Evolutionary conservation across 2,888 invertebrate species (phyloP).

Genomic region (Theodoxus fluviatilis): DNA sequence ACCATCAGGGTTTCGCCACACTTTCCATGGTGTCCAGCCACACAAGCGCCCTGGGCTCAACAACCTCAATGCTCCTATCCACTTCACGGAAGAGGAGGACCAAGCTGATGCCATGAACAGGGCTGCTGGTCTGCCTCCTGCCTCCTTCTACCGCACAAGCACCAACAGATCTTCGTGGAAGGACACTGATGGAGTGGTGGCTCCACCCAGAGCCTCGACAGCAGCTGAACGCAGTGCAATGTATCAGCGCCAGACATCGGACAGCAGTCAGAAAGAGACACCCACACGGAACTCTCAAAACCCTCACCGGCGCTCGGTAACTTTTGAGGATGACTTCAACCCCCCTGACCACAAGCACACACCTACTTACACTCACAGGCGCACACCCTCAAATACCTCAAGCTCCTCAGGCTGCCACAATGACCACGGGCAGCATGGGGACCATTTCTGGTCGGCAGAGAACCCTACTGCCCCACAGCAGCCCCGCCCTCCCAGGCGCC

Average conservation of each 20-base stretch:
- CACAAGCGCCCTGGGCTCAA: constrained; percentile 66
- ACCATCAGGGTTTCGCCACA: constrained; percentile 70
- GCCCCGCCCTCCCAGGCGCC: constrained; percentile 48
- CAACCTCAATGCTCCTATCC: constrained; percentile 56
- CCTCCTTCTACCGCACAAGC: no score
- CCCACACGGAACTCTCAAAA: constrained; percentile 39
- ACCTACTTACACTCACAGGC: constrained; percentile 71
- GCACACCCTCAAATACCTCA: constrained; percentile 81
- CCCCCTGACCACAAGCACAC: constrained; percentile 40
- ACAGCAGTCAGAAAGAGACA: constrained; percentile 57
- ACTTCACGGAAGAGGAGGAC: constrained; percentile 41
- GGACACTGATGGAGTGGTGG: constrained; percentile 30
- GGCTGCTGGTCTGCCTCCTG: no score
- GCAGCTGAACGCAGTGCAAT: constrained; percentile 46
- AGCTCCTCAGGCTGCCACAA: constrained; percentile 60
- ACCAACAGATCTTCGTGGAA: no score
- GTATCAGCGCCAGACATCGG: constrained; percentile 54
- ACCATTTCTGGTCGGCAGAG: constrained; percentile 28
- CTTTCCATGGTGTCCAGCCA: constrained; percentile 84
- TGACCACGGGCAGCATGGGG: constrained; percentile 37
- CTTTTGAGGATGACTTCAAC: constrained; percentile 61
- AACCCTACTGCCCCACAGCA: constrained; percentile 20
- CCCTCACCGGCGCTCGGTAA: constrained; percentile 58
- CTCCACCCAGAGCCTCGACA: constrained; percentile 37
- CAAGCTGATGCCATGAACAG: constrained; percentile 28